These are phyloP conservation scores for Gymnoscopelus microlampas DNA, from an alignment of 2,797 vertebrate genomes.

Conservation along the genomic window DNA sequence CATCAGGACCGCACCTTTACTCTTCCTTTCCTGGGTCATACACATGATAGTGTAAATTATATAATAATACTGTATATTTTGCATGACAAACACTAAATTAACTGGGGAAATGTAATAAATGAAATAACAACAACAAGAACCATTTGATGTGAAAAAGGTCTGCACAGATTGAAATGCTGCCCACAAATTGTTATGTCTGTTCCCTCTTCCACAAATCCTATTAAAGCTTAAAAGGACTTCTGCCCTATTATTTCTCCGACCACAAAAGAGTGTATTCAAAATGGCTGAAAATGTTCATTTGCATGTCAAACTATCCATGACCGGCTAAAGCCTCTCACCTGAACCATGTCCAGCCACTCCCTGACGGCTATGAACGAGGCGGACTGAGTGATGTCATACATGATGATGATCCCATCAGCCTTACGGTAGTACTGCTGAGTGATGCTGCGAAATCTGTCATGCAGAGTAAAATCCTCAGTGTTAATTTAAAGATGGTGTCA, in stretches of 20 bases:
- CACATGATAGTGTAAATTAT: not conserved
- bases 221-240: not conserved
- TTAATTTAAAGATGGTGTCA: not conserved
- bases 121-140: not conserved
- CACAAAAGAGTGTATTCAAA: slow-evolving; percentile 49
- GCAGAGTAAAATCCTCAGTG: not conserved
- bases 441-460: slow-evolving; percentile 83
- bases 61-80: too few species aligned
- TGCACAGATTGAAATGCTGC: not conserved
- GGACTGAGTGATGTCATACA: slow-evolving; percentile 82
- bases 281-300: slow-evolving; percentile 41
- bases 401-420: slow-evolving; percentile 82
- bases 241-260: not conserved
- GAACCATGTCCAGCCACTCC: slow-evolving; percentile 83
- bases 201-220: not conserved
- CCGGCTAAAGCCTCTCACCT: slow-evolving; percentile 73
- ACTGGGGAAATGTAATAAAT: not conserved
- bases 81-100: too few species aligned
- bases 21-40: slow-evolving; percentile 77
- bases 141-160: too few species aligned
- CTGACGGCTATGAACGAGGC: slow-evolving; percentile 79
- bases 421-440: slow-evolving; percentile 87
- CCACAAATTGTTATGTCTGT: not conserved
- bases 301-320: slow-evolving; percentile 16
- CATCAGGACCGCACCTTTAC: slow-evolving; percentile 78